Evolutionary conservation across 1,140 invertebrate genomes (phyloP), one percentile per base, ranked within the genome.

Genomic region (Bemisia tabaci): DNA sequence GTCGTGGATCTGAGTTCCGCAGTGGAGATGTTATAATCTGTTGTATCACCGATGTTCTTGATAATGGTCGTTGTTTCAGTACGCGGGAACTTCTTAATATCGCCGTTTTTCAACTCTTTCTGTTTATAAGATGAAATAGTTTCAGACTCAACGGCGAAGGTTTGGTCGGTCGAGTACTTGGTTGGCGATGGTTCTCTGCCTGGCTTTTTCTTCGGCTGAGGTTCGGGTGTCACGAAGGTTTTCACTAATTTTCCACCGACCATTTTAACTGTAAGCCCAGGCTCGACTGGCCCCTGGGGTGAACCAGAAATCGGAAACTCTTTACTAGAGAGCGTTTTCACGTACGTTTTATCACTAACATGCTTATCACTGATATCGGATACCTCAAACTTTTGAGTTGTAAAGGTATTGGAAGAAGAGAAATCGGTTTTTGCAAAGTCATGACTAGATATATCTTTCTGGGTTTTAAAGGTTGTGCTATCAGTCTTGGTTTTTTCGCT

Each of bases 211-310:
- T 58, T 39, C 9, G 23, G 63, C 65, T 23, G 67, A 59, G 9
- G 33, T 58, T 48, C 60, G 60, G 58, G 63, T 60, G 58, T 63
- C 2, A 59, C 63, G 26, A 64, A 64, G 21, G 64, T 22, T 33
- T 65, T 68, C 21, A 68, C 59, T 11, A 71, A 27, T 65, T 71
- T 71, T 60, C 68, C 68, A 69, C 68, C 70, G 11, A 70, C 64
- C 70, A 70, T 70, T 26, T 60, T 67, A n/a, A 69, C 67, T 26
- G 68, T 59, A 2, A 64, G 58, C 1, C 58, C 60, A 26, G 12
- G 63, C 25, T 39, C 21, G 11, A 27, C 24, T 21, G 59, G 59
- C 5, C 21, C 22, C 33, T 62, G 11, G 2, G 0, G 21, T 60
- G 17, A 22, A 39, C 27, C 33, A 60, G 48, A 61, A 2, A 33